Evolutionary conservation across 2,888 invertebrate genomes (phyloP).

Genomic region (Drosophila mercatorum): DNA sequence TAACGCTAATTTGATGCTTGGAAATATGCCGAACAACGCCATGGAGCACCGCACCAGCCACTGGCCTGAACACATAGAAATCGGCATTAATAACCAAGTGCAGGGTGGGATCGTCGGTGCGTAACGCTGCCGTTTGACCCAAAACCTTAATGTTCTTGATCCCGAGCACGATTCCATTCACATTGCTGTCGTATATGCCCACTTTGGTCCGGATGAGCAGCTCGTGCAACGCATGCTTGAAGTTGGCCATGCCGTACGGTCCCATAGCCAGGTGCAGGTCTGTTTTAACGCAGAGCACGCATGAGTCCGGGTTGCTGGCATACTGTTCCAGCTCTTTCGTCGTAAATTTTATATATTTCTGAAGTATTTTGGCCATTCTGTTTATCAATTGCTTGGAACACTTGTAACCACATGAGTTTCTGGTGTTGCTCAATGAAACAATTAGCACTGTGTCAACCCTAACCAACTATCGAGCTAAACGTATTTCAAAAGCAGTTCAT

Average conservation of each 20-base stretch:
- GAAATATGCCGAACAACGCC: conserved; percentile 87
- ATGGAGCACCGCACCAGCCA: conserved; percentile 86
- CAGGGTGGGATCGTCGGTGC: conserved; percentile 86
- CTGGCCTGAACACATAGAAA: conserved; percentile 88
- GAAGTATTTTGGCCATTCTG: conserved; percentile 81
- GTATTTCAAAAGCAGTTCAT: neutral
- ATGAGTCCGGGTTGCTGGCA: conserved; percentile 85
- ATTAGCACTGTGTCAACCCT: conserved; percentile 31
- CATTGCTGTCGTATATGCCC: conserved; percentile 85
- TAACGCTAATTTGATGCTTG: conserved; percentile 86
- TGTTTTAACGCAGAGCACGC: conserved; percentile 85
- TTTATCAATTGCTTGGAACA: conserved; percentile 1
- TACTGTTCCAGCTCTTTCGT: conserved; percentile 85
- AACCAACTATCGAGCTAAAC: conserved; percentile 13
- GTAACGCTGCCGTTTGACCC: conserved; percentile 85
- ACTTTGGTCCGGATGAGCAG: conserved; percentile 84
- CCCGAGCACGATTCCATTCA: conserved; percentile 87
- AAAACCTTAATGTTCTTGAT: conserved; percentile 87
- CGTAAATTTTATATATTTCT: conserved; percentile 83
- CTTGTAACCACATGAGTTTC: conserved; percentile 60
- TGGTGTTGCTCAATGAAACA: conserved; percentile 23
- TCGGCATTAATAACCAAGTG: conserved; percentile 87
- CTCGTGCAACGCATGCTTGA: conserved; percentile 85
- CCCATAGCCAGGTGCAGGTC: conserved; percentile 86
- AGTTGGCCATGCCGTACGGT: conserved; percentile 86